Evolutionary conservation across 2,113 vertebrate species (phyloP).

Genomic region (Embiotoca jacksoni): DNA sequence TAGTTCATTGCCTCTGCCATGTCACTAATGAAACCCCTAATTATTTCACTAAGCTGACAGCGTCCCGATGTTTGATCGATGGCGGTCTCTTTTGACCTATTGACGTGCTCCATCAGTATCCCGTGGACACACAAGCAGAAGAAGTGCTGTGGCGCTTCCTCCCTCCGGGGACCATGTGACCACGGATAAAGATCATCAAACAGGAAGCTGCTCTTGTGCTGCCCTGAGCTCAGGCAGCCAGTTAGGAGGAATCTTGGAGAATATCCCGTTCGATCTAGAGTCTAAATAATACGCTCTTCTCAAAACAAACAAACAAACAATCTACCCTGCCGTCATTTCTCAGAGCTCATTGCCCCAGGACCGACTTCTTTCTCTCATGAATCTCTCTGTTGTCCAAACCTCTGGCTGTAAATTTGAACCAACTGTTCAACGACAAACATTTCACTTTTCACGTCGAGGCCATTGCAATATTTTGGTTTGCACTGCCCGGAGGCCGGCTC

Average conservation of each 20-base stretch:
- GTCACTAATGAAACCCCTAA: conserved; percentile 75
- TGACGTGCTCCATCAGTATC: conserved; percentile 54
- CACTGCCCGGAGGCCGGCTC: conserved; percentile 50
- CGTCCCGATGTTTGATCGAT: conserved; percentile 71
- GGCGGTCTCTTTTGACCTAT: conserved; percentile 66
- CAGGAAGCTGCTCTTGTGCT: conserved; percentile 67
- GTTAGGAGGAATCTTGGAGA: conserved; percentile 47
- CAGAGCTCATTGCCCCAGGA: conserved; percentile 40
- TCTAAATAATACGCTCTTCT: conserved; percentile 42
- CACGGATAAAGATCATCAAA: conserved; percentile 73
- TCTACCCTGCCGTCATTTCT: conserved; percentile 34
- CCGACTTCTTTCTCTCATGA: background rate
- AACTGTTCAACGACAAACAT: background rate
- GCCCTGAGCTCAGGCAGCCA: conserved; percentile 44
- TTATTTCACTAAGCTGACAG: conserved; percentile 74
- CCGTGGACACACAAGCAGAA: conserved; percentile 48
- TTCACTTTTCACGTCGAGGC: conserved; percentile 18
- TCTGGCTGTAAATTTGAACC: conserved; percentile 6
- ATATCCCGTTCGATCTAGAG: conserved; percentile 55
- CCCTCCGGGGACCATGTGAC: conserved; percentile 66
- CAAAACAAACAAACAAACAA: conserved; percentile 73
- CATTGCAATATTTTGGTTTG: conserved; percentile 38
- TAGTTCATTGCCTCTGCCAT: conserved; percentile 52
- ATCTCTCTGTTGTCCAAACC: background rate
- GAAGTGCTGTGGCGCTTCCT: conserved; percentile 17